Conservation (phyloP, 2,113 vertebrate genomes). For the Cygnus atratus region DNA sequence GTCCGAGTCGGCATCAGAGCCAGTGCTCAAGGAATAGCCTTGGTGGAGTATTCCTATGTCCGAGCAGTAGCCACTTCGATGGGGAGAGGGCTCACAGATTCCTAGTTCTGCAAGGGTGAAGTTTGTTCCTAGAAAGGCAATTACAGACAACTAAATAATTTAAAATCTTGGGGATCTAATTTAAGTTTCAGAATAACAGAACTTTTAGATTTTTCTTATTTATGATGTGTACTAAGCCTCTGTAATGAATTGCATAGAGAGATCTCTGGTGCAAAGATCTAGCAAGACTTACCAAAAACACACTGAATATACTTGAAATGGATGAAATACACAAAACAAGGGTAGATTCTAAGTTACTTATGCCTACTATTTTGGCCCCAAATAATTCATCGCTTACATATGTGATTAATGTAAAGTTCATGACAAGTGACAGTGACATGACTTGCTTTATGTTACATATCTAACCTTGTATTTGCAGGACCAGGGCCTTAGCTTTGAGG, state of each 20-base stretch:
- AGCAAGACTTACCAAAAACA: no score
- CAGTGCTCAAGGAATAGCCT: slow-evolving; percentile 89
- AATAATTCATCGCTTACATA: not conserved
- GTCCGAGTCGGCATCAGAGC: slow-evolving; percentile 91
- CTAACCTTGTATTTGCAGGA: not conserved
- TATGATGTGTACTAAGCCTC: no score
- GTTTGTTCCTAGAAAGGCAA: slow-evolving; percentile 80
- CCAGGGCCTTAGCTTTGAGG: no score
- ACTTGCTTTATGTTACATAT: not conserved
- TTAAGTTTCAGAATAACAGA: not conserved
- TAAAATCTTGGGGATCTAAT: not conserved
- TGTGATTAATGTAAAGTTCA: not conserved
- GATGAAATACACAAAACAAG: not conserved
- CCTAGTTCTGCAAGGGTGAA: slow-evolving; percentile 94
- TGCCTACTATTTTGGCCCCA: not conserved
- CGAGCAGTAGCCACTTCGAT: slow-evolving; percentile 88
- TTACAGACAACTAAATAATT: not conserved
- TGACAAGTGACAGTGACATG: not conserved
- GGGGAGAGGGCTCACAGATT: slow-evolving; percentile 89
- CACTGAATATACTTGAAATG: not conserved
- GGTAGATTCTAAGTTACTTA: not conserved
- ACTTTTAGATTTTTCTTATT: no score
- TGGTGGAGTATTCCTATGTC: slow-evolving; percentile 92
- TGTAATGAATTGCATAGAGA: no score
- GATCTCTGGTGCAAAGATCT: no score